A percentile compares a stretch with the other conserved stretches of the same genome.
These are phyloP conservation scores for Polyodon spathula DNA, from an alignment of 2,113 vertebrate genomes.

Conservation along the genomic window DNA sequence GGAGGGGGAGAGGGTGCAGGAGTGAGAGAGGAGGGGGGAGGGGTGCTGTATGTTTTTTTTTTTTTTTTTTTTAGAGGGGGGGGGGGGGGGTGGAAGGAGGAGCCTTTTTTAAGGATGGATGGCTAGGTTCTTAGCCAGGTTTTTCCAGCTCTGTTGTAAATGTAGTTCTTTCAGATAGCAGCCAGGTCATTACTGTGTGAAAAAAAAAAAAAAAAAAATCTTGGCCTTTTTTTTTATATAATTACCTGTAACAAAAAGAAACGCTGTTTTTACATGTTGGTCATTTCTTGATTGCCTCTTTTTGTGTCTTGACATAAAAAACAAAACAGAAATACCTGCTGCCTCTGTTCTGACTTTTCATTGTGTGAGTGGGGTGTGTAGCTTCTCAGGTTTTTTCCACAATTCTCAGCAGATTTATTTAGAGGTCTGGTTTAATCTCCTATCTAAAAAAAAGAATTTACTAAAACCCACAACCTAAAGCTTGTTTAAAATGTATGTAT, in stretches of 20 bases:
- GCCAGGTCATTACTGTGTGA: no score
- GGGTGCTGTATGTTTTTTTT: slow-evolving; percentile 18
- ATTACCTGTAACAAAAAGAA: slow-evolving; percentile 60
- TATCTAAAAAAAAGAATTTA: no score
- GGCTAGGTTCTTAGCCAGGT: slow-evolving; percentile 39
- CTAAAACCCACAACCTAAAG: no score
- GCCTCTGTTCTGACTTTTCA: slow-evolving; percentile 43
- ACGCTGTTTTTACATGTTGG: slow-evolving; percentile 63
- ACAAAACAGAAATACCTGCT: slow-evolving; percentile 48
- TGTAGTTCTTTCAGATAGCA: slow-evolving; percentile 54
- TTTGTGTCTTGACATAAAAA: slow-evolving; percentile 62
- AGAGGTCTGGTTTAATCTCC: no score
- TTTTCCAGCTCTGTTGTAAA: slow-evolving; percentile 55
- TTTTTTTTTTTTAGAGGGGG: slow-evolving; percentile 29
- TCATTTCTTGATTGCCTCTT: slow-evolving; percentile 64
- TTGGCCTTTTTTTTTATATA: slow-evolving; percentile 65
- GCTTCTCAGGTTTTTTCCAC: slow-evolving; percentile 29
- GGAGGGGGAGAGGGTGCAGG: not conserved
- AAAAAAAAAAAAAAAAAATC: slow-evolving; percentile 45
- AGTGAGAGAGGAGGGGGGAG: slow-evolving; percentile 1
- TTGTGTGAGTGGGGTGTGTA: slow-evolving; percentile 37
- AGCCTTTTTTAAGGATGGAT: slow-evolving; percentile 25
- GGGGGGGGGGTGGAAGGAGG: slow-evolving; percentile 30
- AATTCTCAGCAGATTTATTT: not conserved
- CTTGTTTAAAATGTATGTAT: no score